Conservation (phyloP, 2,797 vertebrate species). For the Galagoides demidoff region DNA sequence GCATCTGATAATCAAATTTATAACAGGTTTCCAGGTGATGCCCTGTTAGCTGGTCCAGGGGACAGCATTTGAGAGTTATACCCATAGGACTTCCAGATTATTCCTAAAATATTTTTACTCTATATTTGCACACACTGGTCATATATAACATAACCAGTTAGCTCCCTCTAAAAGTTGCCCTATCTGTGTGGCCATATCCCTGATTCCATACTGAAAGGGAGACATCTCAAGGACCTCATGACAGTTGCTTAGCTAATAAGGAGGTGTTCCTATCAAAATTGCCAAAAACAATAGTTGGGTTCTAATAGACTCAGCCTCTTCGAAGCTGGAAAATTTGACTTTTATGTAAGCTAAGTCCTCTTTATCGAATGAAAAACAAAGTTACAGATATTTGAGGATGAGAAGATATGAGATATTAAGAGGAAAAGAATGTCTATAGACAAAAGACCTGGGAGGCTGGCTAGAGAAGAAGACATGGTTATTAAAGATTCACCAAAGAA, state of each 20-base stretch:
- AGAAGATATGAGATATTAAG: neutral
- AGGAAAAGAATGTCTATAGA: neutral
- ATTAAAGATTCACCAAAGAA: conserved; percentile 22
- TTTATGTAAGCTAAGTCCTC: neutral
- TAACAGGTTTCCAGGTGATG: neutral
- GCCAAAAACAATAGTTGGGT: neutral
- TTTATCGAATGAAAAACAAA: neutral
- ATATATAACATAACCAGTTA: neutral
- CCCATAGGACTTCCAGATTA: neutral
- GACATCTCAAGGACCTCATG: neutral
- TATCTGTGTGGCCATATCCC: neutral
- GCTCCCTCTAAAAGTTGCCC: neutral
- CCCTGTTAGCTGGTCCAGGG: neutral
- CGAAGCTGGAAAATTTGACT: neutral
- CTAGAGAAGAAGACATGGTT: neutral
- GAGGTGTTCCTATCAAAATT: neutral
- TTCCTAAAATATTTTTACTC: neutral
- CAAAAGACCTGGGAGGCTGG: neutral
- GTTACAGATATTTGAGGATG: neutral
- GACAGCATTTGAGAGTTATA: neutral
- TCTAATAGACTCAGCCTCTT: neutral
- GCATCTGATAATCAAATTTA: neutral
- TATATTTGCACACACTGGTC: neutral
- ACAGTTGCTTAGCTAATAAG: neutral
- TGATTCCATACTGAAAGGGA: neutral